phyloP scores from a whole-genome alignment of 2,797 vertebrate species.

The Paratrypauchen microcephalus region DNA sequence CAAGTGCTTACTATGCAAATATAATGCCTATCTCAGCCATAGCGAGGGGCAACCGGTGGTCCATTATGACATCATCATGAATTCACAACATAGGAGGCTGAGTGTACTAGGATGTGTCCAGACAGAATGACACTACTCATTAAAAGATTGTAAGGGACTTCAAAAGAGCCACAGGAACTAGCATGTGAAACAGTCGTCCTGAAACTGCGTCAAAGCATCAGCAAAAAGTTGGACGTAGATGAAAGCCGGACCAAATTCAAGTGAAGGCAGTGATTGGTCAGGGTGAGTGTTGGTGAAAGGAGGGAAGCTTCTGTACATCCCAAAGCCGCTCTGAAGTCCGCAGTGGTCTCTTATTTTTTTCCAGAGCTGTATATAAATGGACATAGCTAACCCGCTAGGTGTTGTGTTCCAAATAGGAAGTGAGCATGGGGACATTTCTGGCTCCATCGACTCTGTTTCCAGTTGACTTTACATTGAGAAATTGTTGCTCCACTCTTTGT shows the following conservation, averaged over 20 bases:
- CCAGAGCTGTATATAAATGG: too few relatives aligned
- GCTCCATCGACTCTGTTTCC: too few relatives aligned
- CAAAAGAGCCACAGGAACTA: conserved; percentile 41
- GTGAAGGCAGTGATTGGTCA: conserved; percentile 35
- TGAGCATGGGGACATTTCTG: too few relatives aligned
- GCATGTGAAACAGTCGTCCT: conserved; percentile 16
- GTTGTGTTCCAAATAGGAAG: too few relatives aligned
- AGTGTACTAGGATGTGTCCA: conserved; percentile 13
- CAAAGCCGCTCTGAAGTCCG: conserved; percentile 36
- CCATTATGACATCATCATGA: conserved; percentile 18
- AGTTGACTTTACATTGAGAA: too few relatives aligned
- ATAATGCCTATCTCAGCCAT: conserved; percentile 13
- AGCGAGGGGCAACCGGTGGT: conserved; percentile 24
- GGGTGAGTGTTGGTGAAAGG: conserved; percentile 18
- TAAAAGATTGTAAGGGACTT: conserved; percentile 43
- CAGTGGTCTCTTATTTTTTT: too few relatives aligned
- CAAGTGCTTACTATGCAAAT: conserved; percentile 42
- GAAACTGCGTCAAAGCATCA: conserved; percentile 23
- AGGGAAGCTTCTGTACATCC: conserved; percentile 15
- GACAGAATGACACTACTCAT: conserved; percentile 29
- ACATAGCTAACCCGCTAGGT: too few relatives aligned
- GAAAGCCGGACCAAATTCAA: conserved; percentile 45
- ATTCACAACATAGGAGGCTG: conserved; percentile 20
- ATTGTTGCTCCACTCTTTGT: too few relatives aligned
- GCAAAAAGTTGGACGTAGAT: conserved; percentile 40